These are phyloP conservation scores for Peromyscus eremicus DNA, from an alignment of 2,797 vertebrate genomes.

Conservation along the genomic window DNA sequence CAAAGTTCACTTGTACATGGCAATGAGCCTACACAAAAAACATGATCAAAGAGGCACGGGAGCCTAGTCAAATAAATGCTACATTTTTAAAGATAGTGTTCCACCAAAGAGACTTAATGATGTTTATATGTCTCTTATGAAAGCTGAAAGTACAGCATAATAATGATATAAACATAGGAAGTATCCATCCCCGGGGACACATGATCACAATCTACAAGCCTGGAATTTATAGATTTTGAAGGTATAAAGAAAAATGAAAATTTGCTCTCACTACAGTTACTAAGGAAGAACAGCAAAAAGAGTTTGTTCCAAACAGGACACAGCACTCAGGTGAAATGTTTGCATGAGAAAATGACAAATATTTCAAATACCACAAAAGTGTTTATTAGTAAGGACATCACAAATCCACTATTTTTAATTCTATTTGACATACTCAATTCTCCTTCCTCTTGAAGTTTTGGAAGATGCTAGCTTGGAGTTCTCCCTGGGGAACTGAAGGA, in stretches of 20 bases:
- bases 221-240: neutral
- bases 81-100: slow-evolving; percentile 58
- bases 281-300: neutral
- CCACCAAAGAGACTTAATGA: slow-evolving; percentile 29
- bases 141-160: neutral
- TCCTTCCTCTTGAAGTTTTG: neutral
- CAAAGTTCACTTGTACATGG: neutral
- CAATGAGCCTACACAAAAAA: neutral
- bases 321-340: neutral
- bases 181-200: neutral
- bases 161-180: neutral
- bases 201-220: neutral
- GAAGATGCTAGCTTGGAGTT: slow-evolving; percentile 22
- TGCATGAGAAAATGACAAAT: neutral
- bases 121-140: neutral
- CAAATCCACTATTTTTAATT: slow-evolving; percentile 30
- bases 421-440: neutral
- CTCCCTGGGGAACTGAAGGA: slow-evolving; percentile 29
- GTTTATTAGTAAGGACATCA: neutral
- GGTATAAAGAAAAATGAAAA: slow-evolving; percentile 11
- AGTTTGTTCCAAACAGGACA: neutral
- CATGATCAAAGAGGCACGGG: neutral
- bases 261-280: slow-evolving; percentile 2
- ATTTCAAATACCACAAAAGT: slow-evolving; percentile 8
- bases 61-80: slow-evolving; percentile 12